phyloP scores from a whole-genome alignment of 2,888 invertebrate genomes.

The Busseola fusca region DNA sequence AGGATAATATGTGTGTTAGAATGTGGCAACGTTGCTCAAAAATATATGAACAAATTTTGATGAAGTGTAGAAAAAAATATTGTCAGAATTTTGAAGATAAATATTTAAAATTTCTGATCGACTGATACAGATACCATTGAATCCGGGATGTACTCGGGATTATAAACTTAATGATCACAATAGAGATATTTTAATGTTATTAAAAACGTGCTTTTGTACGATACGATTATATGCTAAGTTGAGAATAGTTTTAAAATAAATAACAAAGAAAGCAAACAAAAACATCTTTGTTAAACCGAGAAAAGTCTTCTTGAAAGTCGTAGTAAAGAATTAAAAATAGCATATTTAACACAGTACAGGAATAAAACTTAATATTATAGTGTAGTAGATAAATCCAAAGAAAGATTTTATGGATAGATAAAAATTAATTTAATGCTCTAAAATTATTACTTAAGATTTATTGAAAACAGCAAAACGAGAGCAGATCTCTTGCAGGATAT shows the following conservation, averaged over 20 bases:
- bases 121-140: conserved; percentile 59
- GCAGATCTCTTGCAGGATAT: conserved; percentile 57
- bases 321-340: conserved; percentile 28
- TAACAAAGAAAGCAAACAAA: conserved; percentile 28
- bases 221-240: conserved; percentile 13
- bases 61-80: conserved; percentile 12
- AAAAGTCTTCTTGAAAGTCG: conserved; percentile 13
- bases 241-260: conserved; percentile 23
- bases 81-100: conserved; percentile 44
- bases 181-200: conserved; percentile 23
- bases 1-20: conserved; percentile 40
- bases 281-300: background rate
- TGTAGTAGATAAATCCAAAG: conserved; percentile 58
- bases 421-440: conserved; percentile 44
- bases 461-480: conserved; percentile 47
- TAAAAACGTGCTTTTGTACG: conserved; percentile 33
- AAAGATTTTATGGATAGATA: conserved; percentile 50
- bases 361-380: conserved; percentile 46
- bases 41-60: conserved; percentile 56
- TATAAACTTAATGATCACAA: conserved; percentile 31
- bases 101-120: conserved; percentile 50
- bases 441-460: conserved; percentile 56
- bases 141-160: conserved; percentile 33
- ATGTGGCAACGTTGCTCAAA: conserved; percentile 44
- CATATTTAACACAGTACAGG: conserved; percentile 37